Percentiles rank a stretch among this genome's conserved stretches.
Conservation (phyloP, 2,113 vertebrate species). For the Grus americana region DNA sequence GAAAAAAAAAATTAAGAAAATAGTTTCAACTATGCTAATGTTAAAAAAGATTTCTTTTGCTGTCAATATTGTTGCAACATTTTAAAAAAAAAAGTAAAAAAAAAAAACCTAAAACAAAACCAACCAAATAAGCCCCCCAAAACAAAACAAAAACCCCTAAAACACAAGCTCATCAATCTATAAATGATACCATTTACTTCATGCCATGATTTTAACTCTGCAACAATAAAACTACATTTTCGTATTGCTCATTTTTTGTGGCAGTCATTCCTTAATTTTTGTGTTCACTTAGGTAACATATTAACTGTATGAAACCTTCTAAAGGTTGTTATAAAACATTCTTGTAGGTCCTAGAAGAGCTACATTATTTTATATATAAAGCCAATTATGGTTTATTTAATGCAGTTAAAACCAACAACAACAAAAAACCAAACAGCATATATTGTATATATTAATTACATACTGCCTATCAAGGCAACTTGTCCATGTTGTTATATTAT, state of each 20-base stretch:
- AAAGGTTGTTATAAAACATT: not conserved
- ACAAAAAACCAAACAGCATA: not conserved
- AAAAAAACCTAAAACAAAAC: not conserved
- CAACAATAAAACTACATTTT: not conserved
- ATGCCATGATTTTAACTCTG: not conserved
- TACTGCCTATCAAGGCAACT: not conserved
- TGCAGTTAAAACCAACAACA: not conserved
- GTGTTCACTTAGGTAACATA: not conserved
- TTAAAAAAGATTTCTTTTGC: not conserved
- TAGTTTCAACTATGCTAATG: not conserved
- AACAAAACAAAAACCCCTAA: not conserved
- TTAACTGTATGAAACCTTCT: not conserved
- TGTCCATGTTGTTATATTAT: constrained; percentile 14
- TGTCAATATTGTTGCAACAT: not conserved
- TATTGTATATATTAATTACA: not conserved
- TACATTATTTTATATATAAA: not conserved
- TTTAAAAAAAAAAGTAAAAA: not conserved
- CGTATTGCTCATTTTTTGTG: not conserved
- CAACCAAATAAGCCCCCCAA: too few species aligned
- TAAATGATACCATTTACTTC: constrained; percentile 7
- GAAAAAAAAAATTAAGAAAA: not conserved
- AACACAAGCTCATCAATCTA: not conserved
- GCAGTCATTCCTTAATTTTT: not conserved
- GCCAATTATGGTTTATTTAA: not conserved
- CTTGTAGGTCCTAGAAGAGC: not conserved